Evolutionary conservation across 2,888 invertebrate species (phyloP), one percentile per base, ranked within the genome.

Genomic region (Andrena minutula): DNA sequence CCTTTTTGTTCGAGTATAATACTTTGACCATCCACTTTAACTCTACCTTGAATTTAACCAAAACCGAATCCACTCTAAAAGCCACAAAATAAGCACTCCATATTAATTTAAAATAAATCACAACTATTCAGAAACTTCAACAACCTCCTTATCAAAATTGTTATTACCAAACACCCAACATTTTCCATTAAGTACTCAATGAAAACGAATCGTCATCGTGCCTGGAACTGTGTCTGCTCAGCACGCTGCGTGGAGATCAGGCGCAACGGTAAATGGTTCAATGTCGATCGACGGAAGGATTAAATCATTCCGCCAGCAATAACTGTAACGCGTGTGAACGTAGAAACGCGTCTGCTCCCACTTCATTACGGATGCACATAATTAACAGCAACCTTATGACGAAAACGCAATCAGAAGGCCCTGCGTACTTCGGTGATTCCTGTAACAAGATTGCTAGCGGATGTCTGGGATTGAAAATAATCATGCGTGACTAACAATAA

Each of bases 251-350:
- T n/a, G 23, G 12, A 12, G 47, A 30, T 53, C 32, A 53, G 47
- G 56, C 30, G 51, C 35, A 83, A 82, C 75, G 83, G 74, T 82
- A 85, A 83, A 83, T 80, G 78, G 87, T 86, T 91, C 91, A 90
- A 90, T 91, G 90, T 88, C 90, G 89, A 89, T 87, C 83, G 85
- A 75, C 84, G 81, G 87, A 88, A 86, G 86, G 82, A 83, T 73
- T 58, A 8, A 41, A 61, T 83, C 68, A 72, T 75, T 73, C 68
- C 47, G 70, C 58, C 63, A 23, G 61, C 79, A 86, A 86, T 87
- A 85, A 85, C 84, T 86, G 88, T 87, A 87, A 88, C 88, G 87
- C 91, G 92, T 93, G 93, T 92, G 93, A 93, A 92, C 90, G 86
- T 81, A 79, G 76, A 75, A 75, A 79, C 79, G 84, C 73, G 84